phyloP scores from a whole-genome alignment of 1,140 invertebrate genomes.

The Chymomyza costata region DNA sequence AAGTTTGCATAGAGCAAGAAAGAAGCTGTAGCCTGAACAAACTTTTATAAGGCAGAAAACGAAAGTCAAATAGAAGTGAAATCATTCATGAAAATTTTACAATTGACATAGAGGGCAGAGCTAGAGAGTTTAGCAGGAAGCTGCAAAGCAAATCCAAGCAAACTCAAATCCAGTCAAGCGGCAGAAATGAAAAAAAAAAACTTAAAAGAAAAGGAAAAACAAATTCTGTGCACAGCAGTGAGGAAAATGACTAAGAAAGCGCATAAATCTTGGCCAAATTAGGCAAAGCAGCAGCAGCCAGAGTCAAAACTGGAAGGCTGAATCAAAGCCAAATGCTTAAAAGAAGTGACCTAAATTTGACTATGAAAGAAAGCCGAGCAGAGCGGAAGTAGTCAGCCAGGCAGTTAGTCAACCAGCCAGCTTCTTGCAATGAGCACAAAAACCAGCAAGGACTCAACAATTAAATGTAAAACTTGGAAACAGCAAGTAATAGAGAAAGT shows the following conservation, averaged over 20 bases:
- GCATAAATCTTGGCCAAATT: constrained; percentile 56
- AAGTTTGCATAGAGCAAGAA: neutral
- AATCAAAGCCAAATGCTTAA: constrained; percentile 12
- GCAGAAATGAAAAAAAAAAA: too few relatives aligned
- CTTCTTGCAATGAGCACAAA: constrained; percentile 36
- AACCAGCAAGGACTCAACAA: too few relatives aligned
- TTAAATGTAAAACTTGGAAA: too few relatives aligned
- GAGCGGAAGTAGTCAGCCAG: constrained; percentile 19
- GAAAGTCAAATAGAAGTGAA: constrained; percentile 63
- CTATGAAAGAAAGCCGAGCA: constrained; percentile 37
- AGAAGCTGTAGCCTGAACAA: constrained; percentile 3
- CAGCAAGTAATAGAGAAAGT: too few relatives aligned
- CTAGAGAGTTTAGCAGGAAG: neutral
- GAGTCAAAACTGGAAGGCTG: too few relatives aligned
- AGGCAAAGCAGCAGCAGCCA: constrained; percentile 14
- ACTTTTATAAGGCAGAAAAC: constrained; percentile 20
- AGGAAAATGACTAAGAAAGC: neutral
- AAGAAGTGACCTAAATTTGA: constrained; percentile 52
- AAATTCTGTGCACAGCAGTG: too few relatives aligned
- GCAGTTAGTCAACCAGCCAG: constrained; percentile 8
- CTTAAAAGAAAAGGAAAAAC: too few relatives aligned
- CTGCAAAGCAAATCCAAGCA: neutral
- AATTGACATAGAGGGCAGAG: constrained; percentile 46
- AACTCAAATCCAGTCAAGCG: constrained; percentile 7
- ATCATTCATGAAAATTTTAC: constrained; percentile 72